A percentile compares a stretch with the other conserved stretches of the same genome.
phyloP scores from a whole-genome alignment of 2,113 vertebrate genomes.

The Pterophyllum scalare region DNA sequence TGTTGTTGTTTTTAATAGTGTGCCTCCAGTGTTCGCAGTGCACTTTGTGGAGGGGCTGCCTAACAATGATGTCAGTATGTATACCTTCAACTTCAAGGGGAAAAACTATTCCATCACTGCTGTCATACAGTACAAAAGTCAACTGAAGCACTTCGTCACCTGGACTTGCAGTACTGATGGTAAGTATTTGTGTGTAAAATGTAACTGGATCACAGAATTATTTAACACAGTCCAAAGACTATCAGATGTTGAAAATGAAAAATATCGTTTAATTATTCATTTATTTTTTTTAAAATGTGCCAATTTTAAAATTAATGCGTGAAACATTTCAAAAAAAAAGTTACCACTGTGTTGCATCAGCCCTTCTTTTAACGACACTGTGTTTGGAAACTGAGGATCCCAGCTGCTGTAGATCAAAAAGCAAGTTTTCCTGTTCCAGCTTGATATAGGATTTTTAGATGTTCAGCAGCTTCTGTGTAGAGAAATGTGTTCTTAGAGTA shows the following conservation, averaged over 20 bases:
- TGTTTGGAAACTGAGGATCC: too few species aligned
- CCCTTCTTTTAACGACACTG: not conserved
- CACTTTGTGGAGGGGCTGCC: constrained; percentile 93
- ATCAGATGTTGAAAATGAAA: not conserved
- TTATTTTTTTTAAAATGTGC: not conserved
- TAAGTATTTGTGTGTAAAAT: constrained; percentile 70
- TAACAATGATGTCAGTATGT: constrained; percentile 79
- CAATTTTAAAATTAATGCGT: not conserved
- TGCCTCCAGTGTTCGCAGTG: constrained; percentile 85
- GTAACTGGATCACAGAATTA: not conserved
- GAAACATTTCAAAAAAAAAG: not conserved
- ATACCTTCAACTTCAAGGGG: constrained; percentile 84
- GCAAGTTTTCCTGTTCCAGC: not conserved
- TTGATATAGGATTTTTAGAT: not conserved
- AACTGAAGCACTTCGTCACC: constrained; percentile 87
- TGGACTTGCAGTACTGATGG: constrained; percentile 87
- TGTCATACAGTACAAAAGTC: constrained; percentile 85
- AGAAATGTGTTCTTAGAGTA: not conserved
- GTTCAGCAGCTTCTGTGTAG: not conserved
- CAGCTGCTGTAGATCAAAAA: not conserved
- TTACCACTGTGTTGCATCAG: not conserved
- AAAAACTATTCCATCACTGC: constrained; percentile 81
- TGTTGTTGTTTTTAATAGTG: constrained; percentile 67
- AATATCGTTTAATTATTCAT: not conserved
- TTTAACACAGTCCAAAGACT: not conserved